Base-by-base conservation (phyloP, 2,888 invertebrate genomes). In the Cartodere bifasciata region DNA sequence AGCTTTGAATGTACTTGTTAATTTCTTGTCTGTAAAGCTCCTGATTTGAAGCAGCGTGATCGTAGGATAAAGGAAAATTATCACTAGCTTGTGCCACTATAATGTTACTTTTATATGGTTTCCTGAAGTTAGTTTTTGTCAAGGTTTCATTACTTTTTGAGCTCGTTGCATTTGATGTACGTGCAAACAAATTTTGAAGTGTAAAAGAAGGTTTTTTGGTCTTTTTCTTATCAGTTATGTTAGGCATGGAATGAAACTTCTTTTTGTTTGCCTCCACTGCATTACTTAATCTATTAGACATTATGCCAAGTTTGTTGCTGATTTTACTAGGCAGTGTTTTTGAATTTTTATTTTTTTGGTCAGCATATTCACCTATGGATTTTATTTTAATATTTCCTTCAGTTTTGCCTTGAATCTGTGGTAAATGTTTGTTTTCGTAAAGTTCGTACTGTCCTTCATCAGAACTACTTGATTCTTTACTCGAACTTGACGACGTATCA, bases 381-480 rank as follows among this genome's bases (percentile, higher is more conserved):
- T 63, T 47, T 24, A 67, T 63, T 49, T 67, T 66, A 26, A 66
- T 62, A 27, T 60, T 61, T 43, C 66, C 65, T 43, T 58, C n/a
- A n/a, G n/a, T n/a, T n/a, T n/a, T n/a, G n/a, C n/a, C n/a, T n/a
- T n/a, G n/a, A n/a, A n/a, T n/a, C n/a, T n/a, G n/a, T n/a, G n/a
- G n/a, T n/a, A n/a, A n/a, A n/a, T n/a, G n/a, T n/a, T n/a, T n/a
- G n/a, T 48, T 50, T 35, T 56, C 50, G n/a, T 34, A 34, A 5
- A 37, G 37, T 31, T 50, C 48, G 17, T 47, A 46, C 13, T 48
- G 46, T 13, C 52, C 50, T 29, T 52, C 52, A 32, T 50, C 50
- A 14, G 45, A 43, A 40, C 50, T 50, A 25, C 31, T 37, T 0
- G 21, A 27, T 5, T 31, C 31, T 11, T 27, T 31, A 6, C 21